These are phyloP conservation scores for Tachystola acroxantha DNA, from an alignment of 2,888 invertebrate genomes.

Conservation along the genomic window DNA sequence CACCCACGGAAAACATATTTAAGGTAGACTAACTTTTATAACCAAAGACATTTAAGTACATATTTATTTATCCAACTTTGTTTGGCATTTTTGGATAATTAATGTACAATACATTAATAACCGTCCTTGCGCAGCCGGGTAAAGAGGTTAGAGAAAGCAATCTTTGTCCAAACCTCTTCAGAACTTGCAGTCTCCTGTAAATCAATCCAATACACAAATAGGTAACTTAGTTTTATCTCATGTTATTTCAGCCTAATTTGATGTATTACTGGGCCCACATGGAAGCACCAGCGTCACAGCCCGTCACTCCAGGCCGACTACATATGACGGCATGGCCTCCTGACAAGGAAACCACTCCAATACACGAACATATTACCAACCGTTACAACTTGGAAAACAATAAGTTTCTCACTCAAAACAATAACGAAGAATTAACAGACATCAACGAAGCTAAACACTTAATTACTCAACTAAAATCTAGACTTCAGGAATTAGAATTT, in stretches of 20 bases:
- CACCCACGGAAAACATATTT: conserved; percentile 81
- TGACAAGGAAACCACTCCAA: conserved; percentile 40
- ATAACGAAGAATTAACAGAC: conserved; percentile 60
- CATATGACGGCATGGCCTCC: conserved; percentile 87
- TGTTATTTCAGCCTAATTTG: conserved; percentile 86
- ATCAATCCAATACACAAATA: too few relatives aligned
- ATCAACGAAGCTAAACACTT: conserved; percentile 55
- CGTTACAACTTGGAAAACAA: conserved; percentile 40
- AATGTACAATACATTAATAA: too few relatives aligned
- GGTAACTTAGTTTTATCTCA: background rate
- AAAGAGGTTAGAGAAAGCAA: too few relatives aligned
- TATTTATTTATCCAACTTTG: too few relatives aligned
- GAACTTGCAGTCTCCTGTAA: too few relatives aligned
- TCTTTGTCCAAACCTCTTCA: too few relatives aligned
- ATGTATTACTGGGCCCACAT: conserved; percentile 96
- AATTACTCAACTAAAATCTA: conserved; percentile 53
- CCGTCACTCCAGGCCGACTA: conserved; percentile 85
- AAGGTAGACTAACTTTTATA: too few relatives aligned
- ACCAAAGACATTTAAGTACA: too few relatives aligned
- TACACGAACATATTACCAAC: conserved; percentile 34
- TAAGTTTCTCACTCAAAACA: conserved; percentile 45
- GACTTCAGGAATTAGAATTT: conserved; percentile 55
- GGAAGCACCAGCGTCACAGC: conserved; percentile 81
- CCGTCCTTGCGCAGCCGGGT: too few relatives aligned
- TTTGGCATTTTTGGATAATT: too few relatives aligned